phyloP scores from a whole-genome alignment of 1,140 invertebrate species.

The Ephestia elutella region DNA sequence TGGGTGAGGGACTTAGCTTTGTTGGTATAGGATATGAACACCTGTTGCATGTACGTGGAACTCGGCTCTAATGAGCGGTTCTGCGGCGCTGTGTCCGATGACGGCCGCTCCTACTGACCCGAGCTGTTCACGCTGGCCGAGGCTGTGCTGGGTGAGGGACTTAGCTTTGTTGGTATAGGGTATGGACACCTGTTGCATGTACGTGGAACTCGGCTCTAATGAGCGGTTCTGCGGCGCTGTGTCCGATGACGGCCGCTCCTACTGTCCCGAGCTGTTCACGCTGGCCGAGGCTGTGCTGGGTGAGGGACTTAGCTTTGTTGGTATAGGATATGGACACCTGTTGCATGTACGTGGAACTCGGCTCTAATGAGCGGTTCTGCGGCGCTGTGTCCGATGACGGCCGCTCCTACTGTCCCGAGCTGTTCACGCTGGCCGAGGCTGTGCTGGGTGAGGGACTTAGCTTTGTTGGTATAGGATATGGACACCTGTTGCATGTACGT shows the following conservation, averaged over 20 bases:
- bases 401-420: slow-evolving; percentile 90
- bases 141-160: slow-evolving; percentile 80
- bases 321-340: slow-evolving; percentile 87
- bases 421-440: slow-evolving; percentile 87
- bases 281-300: slow-evolving; percentile 79
- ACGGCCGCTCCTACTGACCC: slow-evolving; percentile 94
- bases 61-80: slow-evolving; percentile 85
- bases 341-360: slow-evolving; percentile 92
- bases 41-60: slow-evolving; percentile 94
- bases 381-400: slow-evolving; percentile 93
- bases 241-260: slow-evolving; percentile 94
- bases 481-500: slow-evolving; percentile 95
- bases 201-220: slow-evolving; percentile 87
- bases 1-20: no score
- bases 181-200: slow-evolving; percentile 95
- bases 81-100: slow-evolving; percentile 90
- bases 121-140: slow-evolving; percentile 88
- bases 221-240: slow-evolving; percentile 91
- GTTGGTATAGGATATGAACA: no score
- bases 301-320: slow-evolving; percentile 35
- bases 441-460: neutral
- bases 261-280: slow-evolving; percentile 88
- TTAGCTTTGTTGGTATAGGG: no score
- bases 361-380: slow-evolving; percentile 85
- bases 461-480: no score